Evolutionary conservation across 2,888 invertebrate species (phyloP).

Genomic region (Pinctada fucata): DNA sequence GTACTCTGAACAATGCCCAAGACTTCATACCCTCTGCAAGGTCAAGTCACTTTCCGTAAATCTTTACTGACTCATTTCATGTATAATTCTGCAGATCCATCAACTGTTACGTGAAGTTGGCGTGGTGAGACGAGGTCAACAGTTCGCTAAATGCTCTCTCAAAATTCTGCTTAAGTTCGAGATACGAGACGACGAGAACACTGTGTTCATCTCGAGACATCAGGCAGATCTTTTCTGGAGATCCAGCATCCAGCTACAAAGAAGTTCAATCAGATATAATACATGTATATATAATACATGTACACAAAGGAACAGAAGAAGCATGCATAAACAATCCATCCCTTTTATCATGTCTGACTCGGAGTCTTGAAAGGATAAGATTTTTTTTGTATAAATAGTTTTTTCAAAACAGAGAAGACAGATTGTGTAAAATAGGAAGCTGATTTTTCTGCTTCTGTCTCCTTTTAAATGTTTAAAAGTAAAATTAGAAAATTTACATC

Average conservation of each 20-base stretch:
- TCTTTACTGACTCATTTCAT: slow-evolving; percentile 5
- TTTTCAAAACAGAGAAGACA: too few relatives aligned
- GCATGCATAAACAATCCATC: too few relatives aligned
- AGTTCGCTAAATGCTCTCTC: slow-evolving; percentile 94
- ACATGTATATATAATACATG: too few relatives aligned
- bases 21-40: not conserved
- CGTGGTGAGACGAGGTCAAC: slow-evolving; percentile 57
- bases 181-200: slow-evolving; percentile 95
- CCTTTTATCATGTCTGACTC: too few relatives aligned
- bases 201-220: slow-evolving; percentile 98
- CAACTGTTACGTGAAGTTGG: slow-evolving; percentile 36
- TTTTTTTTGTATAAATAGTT: too few relatives aligned
- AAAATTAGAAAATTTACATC: too few relatives aligned
- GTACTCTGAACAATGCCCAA: not conserved
- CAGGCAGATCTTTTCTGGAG: slow-evolving; percentile 86
- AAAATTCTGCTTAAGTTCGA: slow-evolving; percentile 95
- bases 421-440: too few relatives aligned
- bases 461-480: too few relatives aligned
- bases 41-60: not conserved
- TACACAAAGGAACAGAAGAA: too few relatives aligned
- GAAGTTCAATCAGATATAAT: slow-evolving; percentile 2
- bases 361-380: too few relatives aligned
- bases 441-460: too few relatives aligned
- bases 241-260: slow-evolving; percentile 78
- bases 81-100: not conserved